A percentile compares a stretch with the other conserved stretches of the same genome.
phyloP scores from a whole-genome alignment of 1,140 invertebrate species.

The Zaprionus africanus region DNA sequence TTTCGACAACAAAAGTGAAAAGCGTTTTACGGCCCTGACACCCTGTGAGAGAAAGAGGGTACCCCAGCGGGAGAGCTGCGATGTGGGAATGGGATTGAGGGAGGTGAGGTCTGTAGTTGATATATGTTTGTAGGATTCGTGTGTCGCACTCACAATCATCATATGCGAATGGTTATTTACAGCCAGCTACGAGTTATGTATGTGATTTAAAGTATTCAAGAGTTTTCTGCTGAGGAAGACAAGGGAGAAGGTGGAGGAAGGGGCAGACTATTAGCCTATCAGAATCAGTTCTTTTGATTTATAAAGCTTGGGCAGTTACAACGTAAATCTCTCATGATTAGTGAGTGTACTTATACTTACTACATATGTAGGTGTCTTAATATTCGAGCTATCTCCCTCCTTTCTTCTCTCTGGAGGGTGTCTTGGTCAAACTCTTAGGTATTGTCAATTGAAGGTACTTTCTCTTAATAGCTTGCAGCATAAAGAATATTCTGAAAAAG shows the following conservation, averaged over 20 bases:
- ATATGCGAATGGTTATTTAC: conserved; percentile 3
- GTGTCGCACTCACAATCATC: background rate
- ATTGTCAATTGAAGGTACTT: too few relatives aligned
- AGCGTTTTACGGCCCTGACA: conserved; percentile 33
- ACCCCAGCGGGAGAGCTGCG: background rate
- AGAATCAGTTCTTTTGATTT: background rate
- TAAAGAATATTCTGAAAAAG: too few relatives aligned
- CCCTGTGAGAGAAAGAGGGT: conserved; percentile 16
- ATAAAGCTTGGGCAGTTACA: too few relatives aligned
- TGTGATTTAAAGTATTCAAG: background rate
- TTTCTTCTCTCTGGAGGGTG: too few relatives aligned
- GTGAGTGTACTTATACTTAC: too few relatives aligned
- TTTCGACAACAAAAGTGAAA: conserved; percentile 73
- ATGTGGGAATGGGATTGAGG: background rate
- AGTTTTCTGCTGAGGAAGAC: background rate
- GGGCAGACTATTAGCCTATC: background rate
- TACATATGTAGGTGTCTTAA: too few relatives aligned
- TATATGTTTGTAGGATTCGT: too few relatives aligned
- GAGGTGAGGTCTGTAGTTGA: background rate
- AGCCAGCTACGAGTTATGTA: background rate
- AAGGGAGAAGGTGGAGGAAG: background rate
- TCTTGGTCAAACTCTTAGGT: too few relatives aligned
- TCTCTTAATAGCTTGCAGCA: too few relatives aligned
- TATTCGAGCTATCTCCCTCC: too few relatives aligned
- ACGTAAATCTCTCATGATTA: too few relatives aligned